Percentiles rank a stretch among this genome's conserved stretches.
Evolutionary conservation across 1,140 invertebrate genomes (phyloP).

Genomic region (Temnothorax curvispinosus): DNA sequence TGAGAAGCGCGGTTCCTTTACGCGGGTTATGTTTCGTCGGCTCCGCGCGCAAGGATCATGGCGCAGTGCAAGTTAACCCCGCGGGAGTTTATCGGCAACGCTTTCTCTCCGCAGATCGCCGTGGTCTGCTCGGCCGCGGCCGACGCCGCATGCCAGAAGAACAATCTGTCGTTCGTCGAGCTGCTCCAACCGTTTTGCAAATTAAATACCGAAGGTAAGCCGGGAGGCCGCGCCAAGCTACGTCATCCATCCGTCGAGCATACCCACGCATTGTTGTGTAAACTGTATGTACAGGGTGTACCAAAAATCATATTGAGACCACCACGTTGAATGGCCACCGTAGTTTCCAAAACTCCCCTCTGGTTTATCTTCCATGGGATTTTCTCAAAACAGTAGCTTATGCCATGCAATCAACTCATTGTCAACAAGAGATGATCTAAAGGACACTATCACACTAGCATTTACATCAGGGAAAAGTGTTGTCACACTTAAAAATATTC

Average conservation of each 20-base stretch:
- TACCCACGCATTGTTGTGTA: not conserved
- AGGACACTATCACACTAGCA: not conserved
- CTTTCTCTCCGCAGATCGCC: conserved; percentile 95
- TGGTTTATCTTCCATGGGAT: not conserved
- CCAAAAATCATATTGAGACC: not conserved
- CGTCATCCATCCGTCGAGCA: not conserved
- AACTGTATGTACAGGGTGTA: not conserved
- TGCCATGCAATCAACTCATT: not conserved
- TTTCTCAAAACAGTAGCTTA: not conserved
- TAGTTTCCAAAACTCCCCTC: not conserved
- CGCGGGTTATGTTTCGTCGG: conserved; percentile 18
- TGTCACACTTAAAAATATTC: not conserved
- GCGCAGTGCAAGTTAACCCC: conserved; percentile 89
- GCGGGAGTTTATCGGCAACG: conserved; percentile 95
- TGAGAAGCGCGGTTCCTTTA: not conserved
- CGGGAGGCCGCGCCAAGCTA: not conserved
- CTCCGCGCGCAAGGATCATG: conserved; percentile 78
- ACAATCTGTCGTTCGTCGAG: conserved; percentile 96
- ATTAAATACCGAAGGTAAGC: conserved; percentile 91
- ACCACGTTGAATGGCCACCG: not conserved
- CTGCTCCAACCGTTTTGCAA: conserved; percentile 95
- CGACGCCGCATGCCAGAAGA: conserved; percentile 94
- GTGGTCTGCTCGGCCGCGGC: conserved; percentile 93
- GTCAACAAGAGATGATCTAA: not conserved
- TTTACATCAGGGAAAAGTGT: not conserved